Conservation (phyloP, 2,888 invertebrate species). For the Acronicta psi region DNA sequence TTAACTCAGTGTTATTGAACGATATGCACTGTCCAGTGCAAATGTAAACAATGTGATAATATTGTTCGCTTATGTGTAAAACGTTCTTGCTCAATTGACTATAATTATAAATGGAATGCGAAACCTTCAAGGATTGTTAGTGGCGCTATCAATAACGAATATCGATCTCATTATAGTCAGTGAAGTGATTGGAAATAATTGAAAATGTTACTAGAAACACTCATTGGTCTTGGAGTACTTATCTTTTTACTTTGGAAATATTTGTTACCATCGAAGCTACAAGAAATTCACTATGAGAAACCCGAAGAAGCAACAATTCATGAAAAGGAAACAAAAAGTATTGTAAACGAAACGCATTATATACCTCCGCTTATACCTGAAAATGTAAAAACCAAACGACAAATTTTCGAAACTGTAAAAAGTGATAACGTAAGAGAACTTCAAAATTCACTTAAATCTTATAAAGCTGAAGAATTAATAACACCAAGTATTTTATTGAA, state of each 20-base stretch:
- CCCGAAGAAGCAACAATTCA: constrained; percentile 18
- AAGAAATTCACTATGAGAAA: constrained; percentile 42
- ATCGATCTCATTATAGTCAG: constrained; percentile 71
- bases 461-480: constrained; percentile 49
- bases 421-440: constrained; percentile 10
- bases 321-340: constrained; percentile 14
- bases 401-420: constrained; percentile 25
- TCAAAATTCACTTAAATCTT: constrained; percentile 15
- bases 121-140: constrained; percentile 68
- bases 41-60: constrained; percentile 58
- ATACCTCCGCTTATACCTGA: constrained; percentile 15
- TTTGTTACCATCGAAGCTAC: constrained; percentile 60
- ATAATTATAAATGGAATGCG: constrained; percentile 72
- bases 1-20: constrained; percentile 46
- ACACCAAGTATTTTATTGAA: constrained; percentile 65
- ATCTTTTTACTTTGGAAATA: constrained; percentile 80
- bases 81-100: constrained; percentile 67
- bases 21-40: constrained; percentile 17
- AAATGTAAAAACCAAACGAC: constrained; percentile 21
- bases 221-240: constrained; percentile 77
- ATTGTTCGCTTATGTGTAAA: constrained; percentile 61
- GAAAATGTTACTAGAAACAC: constrained; percentile 81
- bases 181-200: constrained; percentile 73
- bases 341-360: constrained; percentile 8
- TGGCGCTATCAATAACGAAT: constrained; percentile 59